phyloP scores from a whole-genome alignment of 2,797 vertebrate genomes.

The Cossypha dichroa region DNA sequence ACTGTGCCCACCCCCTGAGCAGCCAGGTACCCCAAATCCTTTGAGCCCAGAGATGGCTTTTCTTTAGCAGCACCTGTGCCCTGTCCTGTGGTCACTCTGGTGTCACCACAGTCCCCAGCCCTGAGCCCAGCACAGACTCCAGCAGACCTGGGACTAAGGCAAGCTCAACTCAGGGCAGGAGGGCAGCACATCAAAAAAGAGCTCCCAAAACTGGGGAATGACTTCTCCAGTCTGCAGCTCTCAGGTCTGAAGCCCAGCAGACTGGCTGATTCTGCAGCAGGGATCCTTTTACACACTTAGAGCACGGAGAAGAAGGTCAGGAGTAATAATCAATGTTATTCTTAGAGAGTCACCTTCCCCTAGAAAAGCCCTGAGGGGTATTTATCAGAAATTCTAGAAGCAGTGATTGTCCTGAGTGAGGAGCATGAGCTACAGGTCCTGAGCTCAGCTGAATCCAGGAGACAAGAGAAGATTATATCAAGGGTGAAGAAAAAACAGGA shows the following conservation, averaged over 20 bases:
- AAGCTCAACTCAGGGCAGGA: background rate
- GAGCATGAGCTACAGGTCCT: background rate
- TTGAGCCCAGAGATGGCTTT: background rate
- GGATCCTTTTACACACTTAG: background rate
- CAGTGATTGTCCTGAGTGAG: background rate
- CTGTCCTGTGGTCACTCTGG: background rate
- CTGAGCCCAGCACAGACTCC: background rate
- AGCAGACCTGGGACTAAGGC: accelerated
- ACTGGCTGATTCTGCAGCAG: background rate
- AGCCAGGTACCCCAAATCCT: background rate
- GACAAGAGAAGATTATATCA: background rate
- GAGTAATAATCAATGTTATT: background rate
- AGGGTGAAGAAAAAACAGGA: background rate
- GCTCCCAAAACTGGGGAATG: background rate
- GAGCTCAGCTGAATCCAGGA: background rate
- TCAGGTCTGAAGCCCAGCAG: background rate
- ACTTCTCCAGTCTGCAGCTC: background rate
- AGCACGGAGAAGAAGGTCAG: background rate
- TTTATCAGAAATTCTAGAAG: background rate
- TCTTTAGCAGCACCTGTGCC: background rate
- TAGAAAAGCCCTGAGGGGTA: background rate
- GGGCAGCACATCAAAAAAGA: background rate
- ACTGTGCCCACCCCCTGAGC: background rate
- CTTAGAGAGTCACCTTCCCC: background rate
- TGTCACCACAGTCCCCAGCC: background rate